phyloP scores from a whole-genome alignment of 2,113 vertebrate genomes.

The Orycteropus afer region DNA sequence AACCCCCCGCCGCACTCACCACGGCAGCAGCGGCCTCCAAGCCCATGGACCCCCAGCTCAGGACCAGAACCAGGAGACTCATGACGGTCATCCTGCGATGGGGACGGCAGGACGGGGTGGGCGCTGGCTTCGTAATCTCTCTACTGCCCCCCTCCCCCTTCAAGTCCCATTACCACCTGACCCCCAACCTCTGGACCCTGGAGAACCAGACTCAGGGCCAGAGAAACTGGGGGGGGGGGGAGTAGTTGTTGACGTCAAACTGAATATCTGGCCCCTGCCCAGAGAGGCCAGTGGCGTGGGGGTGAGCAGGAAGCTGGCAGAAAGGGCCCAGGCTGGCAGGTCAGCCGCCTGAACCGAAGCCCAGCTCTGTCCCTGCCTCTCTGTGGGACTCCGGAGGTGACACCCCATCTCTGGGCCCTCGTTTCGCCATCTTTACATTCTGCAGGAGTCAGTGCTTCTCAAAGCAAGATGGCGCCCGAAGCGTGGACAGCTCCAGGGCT shows the following conservation, averaged over 20 bases:
- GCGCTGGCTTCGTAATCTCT: no score
- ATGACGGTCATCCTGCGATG: constrained; percentile 91
- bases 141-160: not conserved
- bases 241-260: not conserved
- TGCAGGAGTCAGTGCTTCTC: fast-evolving
- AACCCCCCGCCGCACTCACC: constrained; percentile 85
- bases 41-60: constrained; percentile 95
- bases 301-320: not conserved
- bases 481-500: not conserved
- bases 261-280: not conserved
- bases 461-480: not conserved
- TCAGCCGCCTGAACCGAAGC: not conserved
- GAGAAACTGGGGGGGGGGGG: not conserved
- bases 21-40: constrained; percentile 93
- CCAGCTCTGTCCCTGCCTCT: not conserved
- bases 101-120: not conserved
- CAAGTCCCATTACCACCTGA: not conserved
- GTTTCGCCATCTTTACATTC: not conserved
- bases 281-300: not conserved
- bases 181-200: not conserved
- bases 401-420: not conserved
- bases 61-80: constrained; percentile 92
- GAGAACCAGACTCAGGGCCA: not conserved
- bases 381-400: no score
- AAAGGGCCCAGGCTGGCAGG: not conserved